Evolutionary conservation across 2,888 invertebrate genomes (phyloP).

Genomic region (Carpatolechia fugitivella): DNA sequence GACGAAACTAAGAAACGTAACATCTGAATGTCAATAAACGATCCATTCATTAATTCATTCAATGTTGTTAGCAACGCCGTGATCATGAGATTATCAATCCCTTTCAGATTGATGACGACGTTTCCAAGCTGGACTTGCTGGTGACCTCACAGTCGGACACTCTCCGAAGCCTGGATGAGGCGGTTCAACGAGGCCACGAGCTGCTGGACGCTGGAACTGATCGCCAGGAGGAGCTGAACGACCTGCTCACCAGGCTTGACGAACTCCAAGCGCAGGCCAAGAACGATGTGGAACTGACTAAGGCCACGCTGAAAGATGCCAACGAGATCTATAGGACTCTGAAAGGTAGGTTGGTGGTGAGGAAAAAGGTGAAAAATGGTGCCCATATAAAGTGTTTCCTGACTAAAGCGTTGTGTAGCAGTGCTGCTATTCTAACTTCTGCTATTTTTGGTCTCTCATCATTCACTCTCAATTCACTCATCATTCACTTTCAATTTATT

Average conservation of each 20-base stretch:
- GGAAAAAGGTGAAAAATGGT: no score
- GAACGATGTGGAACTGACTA: constrained; percentile 91
- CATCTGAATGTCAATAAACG: no score
- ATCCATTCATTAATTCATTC: no score
- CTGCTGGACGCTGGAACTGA: constrained; percentile 81
- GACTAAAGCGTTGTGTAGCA: no score
- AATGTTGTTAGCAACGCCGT: no score
- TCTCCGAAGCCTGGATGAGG: constrained; percentile 81
- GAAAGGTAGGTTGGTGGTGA: constrained; percentile 32
- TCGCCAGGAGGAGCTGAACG: constrained; percentile 86
- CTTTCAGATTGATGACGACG: constrained; percentile 79
- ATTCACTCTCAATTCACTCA: no score
- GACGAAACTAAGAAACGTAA: no score
- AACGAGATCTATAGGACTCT: constrained; percentile 43
- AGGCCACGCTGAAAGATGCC: constrained; percentile 74
- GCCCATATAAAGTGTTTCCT: no score
- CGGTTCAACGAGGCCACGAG: constrained; percentile 82
- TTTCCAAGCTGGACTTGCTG: constrained; percentile 67
- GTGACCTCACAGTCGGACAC: constrained; percentile 77
- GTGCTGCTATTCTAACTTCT: no score
- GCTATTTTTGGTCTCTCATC: no score
- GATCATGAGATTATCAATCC: no score
- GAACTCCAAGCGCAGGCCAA: constrained; percentile 86
- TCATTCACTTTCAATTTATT: no score
- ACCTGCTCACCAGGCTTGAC: constrained; percentile 88